Evolutionary conservation across 2,888 invertebrate genomes (phyloP), one percentile per base, ranked within the genome.

Genomic region (Physocephala rufipes): DNA sequence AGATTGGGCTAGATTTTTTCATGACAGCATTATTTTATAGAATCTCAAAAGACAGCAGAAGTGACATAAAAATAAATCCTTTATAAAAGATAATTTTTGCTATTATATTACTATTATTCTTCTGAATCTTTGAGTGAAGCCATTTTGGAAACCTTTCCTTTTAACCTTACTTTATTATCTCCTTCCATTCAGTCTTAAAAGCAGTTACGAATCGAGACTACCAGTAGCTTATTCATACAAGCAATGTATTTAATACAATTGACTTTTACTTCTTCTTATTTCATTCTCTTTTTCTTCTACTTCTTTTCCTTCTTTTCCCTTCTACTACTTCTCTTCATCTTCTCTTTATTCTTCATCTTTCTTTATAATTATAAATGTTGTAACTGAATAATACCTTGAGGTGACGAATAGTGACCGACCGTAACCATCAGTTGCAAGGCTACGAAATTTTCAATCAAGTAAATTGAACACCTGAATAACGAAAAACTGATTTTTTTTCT

Each of bases 391-490:
- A 36, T 36, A 36, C 36, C 36, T 36, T 36, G 36, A 36, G 36
- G 36, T 36, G 36, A 9, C 9, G 36, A 4, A 36, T 36, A 36
- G 36, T 9, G 4, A 9, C 5, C 9, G 4, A 36, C 36, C 36
- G 58, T 16, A 4, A 15, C 58, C 28, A 26, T 9, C 9, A 7
- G 58, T 5, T 12, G 30, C 49, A 28, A 64, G 24, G 26, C n/a
- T n/a, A 62, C 68, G 63, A 36, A 75, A 80, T 78, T 80, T 80
- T 81, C 81, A 81, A 80, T 81, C 80, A 79, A 79, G 79, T 76
- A 77, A 79, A 80, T 80, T 77, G 82, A 79, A 81, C 81, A 81
- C 82, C 82, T 81, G 81, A 81, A 69, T 26, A 43, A 28, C 64
- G 79, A 78, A 76, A 79, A 71, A 79, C 78, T 78, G 80, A 81